Percentiles rank a stretch among this genome's conserved stretches.
phyloP scores from a whole-genome alignment of 2,888 invertebrate species.

The Lochmaea capreae region DNA sequence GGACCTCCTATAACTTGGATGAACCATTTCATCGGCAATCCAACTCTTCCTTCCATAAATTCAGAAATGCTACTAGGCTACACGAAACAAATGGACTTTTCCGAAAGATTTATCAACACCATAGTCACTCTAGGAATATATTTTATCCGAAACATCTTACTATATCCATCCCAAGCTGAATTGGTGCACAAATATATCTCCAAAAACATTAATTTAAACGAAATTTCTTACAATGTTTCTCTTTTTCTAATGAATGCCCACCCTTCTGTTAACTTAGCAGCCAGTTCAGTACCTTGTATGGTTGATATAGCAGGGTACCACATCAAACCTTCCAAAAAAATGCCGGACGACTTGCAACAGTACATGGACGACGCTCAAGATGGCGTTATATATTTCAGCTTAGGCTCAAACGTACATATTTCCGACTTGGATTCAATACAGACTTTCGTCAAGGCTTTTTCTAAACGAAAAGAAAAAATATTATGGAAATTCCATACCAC shows the following conservation, averaged over 20 bases:
- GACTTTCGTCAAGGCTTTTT: conserved; percentile 70
- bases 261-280: conserved; percentile 66
- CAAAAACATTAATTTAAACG: conserved; percentile 48
- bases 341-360: conserved; percentile 65
- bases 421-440: conserved; percentile 66
- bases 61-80: conserved; percentile 64
- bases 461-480: conserved; percentile 71
- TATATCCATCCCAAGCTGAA: conserved; percentile 48
- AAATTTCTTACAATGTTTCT: conserved; percentile 51
- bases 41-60: conserved; percentile 66
- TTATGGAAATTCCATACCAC: conserved; percentile 78
- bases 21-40: conserved; percentile 66
- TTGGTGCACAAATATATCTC: conserved; percentile 54
- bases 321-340: conserved; percentile 48
- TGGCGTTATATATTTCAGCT: conserved; percentile 70
- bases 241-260: conserved; percentile 62
- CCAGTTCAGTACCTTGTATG: conserved; percentile 68
- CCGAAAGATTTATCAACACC: conserved; percentile 68
- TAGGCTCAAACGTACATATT: conserved; percentile 71
- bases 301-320: conserved; percentile 71
- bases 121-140: conserved; percentile 56
- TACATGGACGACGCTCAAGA: conserved; percentile 67
- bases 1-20: conserved; percentile 65
- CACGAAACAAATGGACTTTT: conserved; percentile 66
- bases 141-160: conserved; percentile 44